Evolutionary conservation across 1,140 invertebrate species (phyloP), one percentile per base, ranked within the genome.

Genomic region (Arctopsyche grandis): DNA sequence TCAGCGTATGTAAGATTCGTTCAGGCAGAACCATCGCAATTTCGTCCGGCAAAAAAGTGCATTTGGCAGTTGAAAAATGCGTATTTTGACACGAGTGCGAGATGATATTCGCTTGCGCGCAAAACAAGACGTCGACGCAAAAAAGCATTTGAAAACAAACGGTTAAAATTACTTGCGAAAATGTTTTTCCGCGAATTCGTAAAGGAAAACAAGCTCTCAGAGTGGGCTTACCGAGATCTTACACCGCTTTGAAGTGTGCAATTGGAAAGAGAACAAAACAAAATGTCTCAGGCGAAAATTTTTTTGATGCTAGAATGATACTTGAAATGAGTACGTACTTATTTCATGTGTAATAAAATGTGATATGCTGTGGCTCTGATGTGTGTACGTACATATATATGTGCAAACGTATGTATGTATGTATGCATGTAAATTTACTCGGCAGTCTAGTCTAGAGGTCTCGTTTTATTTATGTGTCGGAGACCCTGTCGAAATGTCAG

Each of bases 81-180:
- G 63, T 66, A 24, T 66, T 66, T 66, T 66, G 63, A 66, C 63
- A 26, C 22, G 63, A 26, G 16, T 12, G 24, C 63, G 0, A 46
- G 44, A 7, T 12, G 48, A 3, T 3, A 52, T 52, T 14, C 48
- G 3, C 29, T 38, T 7, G 29, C n/a, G n/a, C 44, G 44, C 44
- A 12, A 16, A 52, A 52, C 4, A 52, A 3, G 48, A 16, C 48
- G 48, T 3, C 48, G 48, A 16, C 48, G 48, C 12, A 12, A 52
- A 52, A 52, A 12, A 5, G 48, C 21, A 66, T 26, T 26, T 66
- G 3, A 66, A 73, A 73, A 73, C n/a, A 24, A 16, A 12, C 48
- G 48, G 21, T 9, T n/a, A 46, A 71, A 29, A 48, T 71, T 78
- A 78, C 71, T 78, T 44, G 44, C 46, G 69, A 48, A 48, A 73